Evolutionary conservation across 2,797 vertebrate genomes (phyloP), one percentile per base, ranked within the genome.

Genomic region (Tinamus major): DNA sequence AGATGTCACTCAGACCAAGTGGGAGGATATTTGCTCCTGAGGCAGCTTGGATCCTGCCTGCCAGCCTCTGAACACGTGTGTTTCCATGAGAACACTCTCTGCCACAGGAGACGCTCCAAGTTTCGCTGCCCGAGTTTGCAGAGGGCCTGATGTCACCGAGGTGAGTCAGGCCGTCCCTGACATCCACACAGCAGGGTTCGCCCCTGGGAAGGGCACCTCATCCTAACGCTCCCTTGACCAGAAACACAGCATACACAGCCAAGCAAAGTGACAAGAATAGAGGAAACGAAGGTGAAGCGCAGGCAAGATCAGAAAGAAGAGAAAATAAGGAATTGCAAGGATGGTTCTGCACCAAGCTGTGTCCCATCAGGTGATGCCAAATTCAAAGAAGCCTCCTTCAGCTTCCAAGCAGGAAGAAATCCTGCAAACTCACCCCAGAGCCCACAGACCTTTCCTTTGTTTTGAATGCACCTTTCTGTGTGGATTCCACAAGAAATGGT

Each of bases 241-340:
- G 75, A 56, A 70, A 3, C 1, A 1, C 23, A 2, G 9, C 2
- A 2, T 7, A 16, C 41, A 58, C 31, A 46, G 29, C 10, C 17
- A 21, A 24, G 17, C 46, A 55, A 65, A 62, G 39, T 12, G 46
- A 10, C 7, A 72, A 44, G 0, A 6, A 31, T 2, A 23, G 56
- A 69, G 53, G 31, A 69, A 35, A 49, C 18, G 55, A 75, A 41
- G 29, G 37, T 4, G 23, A 82, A 71, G 21, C 3, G 10, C 21
- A 71, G 44, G 19, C 5, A 13, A 26, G 41, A 27, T 10, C 33
- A 12, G 41, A 44, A 84, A 31, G 33, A 67, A 80, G 26, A 84
- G 5, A 29, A 78, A 41, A 37, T 10, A 18, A 65, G 29, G 31
- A 58, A 44, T 27, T 4, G 2, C 1, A 20, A 84, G 0, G 0